phyloP scores from a whole-genome alignment of 2,888 invertebrate genomes.

The Cerastoderma edule region DNA sequence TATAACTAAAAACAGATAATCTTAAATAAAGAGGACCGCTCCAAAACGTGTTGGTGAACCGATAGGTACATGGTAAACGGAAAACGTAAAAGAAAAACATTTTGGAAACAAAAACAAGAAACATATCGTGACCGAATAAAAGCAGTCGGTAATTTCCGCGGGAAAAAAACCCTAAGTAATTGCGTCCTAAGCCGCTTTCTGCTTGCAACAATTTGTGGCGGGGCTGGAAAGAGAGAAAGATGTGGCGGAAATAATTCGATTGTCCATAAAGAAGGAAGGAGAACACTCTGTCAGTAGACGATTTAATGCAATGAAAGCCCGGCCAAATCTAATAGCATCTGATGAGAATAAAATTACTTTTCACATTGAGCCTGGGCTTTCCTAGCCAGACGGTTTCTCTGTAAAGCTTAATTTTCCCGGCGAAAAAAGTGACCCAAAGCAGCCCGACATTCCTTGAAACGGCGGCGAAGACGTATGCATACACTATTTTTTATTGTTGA shows the following conservation, averaged over 20 bases:
- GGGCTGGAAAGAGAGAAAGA: conserved; percentile 22
- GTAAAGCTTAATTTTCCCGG: not conserved
- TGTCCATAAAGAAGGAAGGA: conserved; percentile 8
- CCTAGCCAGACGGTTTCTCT: not conserved
- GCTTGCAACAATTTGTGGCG: conserved; percentile 19
- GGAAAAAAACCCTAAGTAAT: not conserved
- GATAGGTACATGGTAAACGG: no score
- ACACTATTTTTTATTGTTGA: not conserved
- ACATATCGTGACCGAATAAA: no score
- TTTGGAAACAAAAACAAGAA: no score
- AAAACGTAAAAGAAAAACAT: no score
- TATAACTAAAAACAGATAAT: no score
- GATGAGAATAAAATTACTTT: conserved; percentile 24
- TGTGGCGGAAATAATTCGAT: conserved; percentile 20
- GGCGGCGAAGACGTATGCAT: no score
- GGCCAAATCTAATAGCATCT: conserved; percentile 24
- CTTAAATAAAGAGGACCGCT: no score
- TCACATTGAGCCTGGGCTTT: conserved; percentile 10
- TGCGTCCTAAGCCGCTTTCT: conserved; percentile 25
- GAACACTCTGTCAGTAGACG: conserved; percentile 25
- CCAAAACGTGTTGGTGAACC: no score
- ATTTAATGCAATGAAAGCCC: conserved; percentile 33
- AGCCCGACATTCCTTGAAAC: not conserved
- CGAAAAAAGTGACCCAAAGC: not conserved
- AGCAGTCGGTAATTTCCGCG: no score